phyloP scores from a whole-genome alignment of 2,797 vertebrate genomes.

The Eulemur coronatus region DNA sequence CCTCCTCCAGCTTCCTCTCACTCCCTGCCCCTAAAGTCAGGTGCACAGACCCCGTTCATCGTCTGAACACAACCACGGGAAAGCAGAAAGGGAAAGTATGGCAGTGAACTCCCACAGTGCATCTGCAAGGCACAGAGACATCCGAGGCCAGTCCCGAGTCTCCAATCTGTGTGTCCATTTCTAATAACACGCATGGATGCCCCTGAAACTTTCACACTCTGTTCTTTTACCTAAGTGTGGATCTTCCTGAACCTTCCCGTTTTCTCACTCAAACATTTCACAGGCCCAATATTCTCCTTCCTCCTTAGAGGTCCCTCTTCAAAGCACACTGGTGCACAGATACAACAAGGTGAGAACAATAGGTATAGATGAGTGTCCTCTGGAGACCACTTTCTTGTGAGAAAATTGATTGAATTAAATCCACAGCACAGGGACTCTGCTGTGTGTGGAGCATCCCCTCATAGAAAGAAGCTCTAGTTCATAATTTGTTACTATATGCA shows the following conservation, averaged over 20 bases:
- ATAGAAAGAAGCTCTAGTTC: not conserved
- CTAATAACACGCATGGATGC: too few species aligned
- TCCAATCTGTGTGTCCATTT: not conserved
- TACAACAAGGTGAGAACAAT: not conserved
- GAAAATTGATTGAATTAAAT: not conserved
- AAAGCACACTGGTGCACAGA: not conserved
- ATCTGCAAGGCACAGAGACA: not conserved
- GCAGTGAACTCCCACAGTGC: too few species aligned
- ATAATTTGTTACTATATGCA: not conserved
- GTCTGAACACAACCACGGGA: not conserved
- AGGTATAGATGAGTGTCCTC: too few species aligned
- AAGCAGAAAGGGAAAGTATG: not conserved
- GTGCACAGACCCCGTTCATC: not conserved
- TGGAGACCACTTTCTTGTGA: not conserved
- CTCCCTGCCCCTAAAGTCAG: not conserved
- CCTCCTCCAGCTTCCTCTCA: not conserved
- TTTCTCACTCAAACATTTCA: not conserved
- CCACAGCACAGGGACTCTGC: not conserved
- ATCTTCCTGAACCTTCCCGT: not conserved
- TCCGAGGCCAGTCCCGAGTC: not conserved
- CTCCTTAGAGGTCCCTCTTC: not conserved
- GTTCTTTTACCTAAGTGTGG: too few species aligned
- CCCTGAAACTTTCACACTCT: not conserved
- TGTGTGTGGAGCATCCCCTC: too few species aligned
- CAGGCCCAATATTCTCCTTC: not conserved